phyloP scores from a whole-genome alignment of 2,113 vertebrate species.

The Microcebus ravelobensis region DNA sequence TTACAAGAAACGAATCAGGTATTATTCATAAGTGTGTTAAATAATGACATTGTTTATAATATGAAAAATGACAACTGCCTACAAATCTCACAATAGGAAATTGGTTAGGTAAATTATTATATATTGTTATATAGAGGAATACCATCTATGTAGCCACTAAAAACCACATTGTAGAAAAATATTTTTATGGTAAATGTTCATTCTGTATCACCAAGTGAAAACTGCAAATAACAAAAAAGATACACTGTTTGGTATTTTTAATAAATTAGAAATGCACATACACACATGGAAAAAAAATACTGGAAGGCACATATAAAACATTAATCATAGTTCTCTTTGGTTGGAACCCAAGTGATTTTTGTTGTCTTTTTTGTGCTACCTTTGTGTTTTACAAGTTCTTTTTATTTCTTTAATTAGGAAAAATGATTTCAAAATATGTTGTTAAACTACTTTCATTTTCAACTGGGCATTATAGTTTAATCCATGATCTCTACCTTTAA shows the following conservation, averaged over 20 bases:
- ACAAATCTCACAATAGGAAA: not conserved
- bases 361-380: not conserved
- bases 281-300: not conserved
- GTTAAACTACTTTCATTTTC: not conserved
- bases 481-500: not conserved
- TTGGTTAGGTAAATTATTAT: not conserved
- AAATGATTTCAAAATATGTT: not conserved
- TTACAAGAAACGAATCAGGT: not conserved
- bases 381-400: not conserved
- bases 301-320: not conserved
- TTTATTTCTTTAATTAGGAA: constrained; percentile 24
- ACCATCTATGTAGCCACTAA: not conserved
- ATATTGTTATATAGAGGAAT: not conserved
- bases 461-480: not conserved
- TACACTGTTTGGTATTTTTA: not conserved
- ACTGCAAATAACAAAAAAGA: not conserved
- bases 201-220: not conserved
- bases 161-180: not conserved
- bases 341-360: not conserved
- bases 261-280: not conserved
- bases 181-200: not conserved
- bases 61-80: not conserved
- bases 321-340: not conserved
- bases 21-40: not conserved
- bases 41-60: not conserved